Percentiles rank a stretch among this genome's conserved stretches.
Evolutionary conservation across 2,113 vertebrate genomes (phyloP).

Genomic region (Chelonoidis abingdonii): DNA sequence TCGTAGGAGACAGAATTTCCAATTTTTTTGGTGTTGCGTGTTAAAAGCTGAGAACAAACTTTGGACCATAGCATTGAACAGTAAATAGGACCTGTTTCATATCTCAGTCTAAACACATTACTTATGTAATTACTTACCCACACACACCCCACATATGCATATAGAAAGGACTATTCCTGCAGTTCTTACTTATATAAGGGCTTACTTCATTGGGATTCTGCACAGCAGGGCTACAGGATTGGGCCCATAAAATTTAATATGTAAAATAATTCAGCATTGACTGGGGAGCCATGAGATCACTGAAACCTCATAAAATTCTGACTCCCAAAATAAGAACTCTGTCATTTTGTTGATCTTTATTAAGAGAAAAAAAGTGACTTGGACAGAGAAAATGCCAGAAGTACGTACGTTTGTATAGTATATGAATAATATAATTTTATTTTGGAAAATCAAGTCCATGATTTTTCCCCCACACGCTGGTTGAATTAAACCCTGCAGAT

Average conservation of each 20-base stretch:
- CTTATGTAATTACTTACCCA: not conserved
- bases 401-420: slow-evolving; percentile 20
- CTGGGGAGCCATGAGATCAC: slow-evolving; percentile 43
- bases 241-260: not conserved
- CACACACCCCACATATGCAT: not conserved
- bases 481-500: not conserved
- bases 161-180: not conserved
- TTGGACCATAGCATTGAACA: accelerated
- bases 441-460: slow-evolving; percentile 14
- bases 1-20: not conserved
- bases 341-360: not conserved
- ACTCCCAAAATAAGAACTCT: slow-evolving; percentile 1
- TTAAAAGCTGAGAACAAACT: not conserved
- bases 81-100: not conserved
- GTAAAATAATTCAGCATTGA: slow-evolving; percentile 57
- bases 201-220: slow-evolving; percentile 27
- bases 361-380: not conserved
- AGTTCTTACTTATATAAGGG: not conserved
- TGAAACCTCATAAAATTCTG: slow-evolving; percentile 2
- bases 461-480: slow-evolving; percentile 10
- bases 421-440: slow-evolving; percentile 33
- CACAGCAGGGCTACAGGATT: slow-evolving; percentile 51
- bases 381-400: slow-evolving; percentile 9
- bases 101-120: not conserved
- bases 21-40: not conserved